phyloP scores from a whole-genome alignment of 2,888 invertebrate genomes.

The Drosophila monieri region DNA sequence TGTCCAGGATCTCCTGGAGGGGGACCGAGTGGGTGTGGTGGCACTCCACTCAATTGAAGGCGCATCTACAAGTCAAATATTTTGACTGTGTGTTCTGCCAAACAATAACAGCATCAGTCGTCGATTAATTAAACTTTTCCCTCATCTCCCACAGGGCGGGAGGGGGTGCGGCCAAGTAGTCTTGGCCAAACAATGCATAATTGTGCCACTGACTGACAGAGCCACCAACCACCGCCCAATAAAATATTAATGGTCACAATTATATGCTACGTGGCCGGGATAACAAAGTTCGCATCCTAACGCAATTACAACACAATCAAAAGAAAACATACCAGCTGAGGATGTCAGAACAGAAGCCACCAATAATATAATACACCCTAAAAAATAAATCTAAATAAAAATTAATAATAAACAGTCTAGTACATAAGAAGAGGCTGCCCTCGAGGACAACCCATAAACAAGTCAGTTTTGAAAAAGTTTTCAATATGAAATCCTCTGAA shows the following conservation, averaged over 20 bases:
- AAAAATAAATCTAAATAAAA: background rate
- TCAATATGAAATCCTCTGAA: background rate
- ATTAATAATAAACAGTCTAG: background rate
- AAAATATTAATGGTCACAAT: constrained; percentile 77
- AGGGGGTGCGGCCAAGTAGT: constrained; percentile 8
- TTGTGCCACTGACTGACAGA: constrained; percentile 37
- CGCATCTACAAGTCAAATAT: constrained; percentile 79
- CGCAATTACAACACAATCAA: constrained; percentile 76
- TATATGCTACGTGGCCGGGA: constrained; percentile 77
- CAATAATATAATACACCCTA: constrained; percentile 23
- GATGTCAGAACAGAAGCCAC: constrained; percentile 30
- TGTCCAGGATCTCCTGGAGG: background rate
- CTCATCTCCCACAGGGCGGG: background rate
- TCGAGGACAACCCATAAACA: background rate
- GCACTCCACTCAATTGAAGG: constrained; percentile 70
- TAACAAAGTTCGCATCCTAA: constrained; percentile 57
- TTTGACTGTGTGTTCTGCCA: constrained; percentile 63
- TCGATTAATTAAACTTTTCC: constrained; percentile 73
- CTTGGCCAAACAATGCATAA: constrained; percentile 61
- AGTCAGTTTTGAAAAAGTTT: too few species aligned
- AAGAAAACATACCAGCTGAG: constrained; percentile 47
- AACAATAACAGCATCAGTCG: constrained; percentile 73
- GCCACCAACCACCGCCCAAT: constrained; percentile 72
- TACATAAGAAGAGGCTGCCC: too few species aligned
- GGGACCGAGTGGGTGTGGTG: constrained; percentile 1